Evolutionary conservation across 2,888 invertebrate species (phyloP), one percentile per base, ranked within the genome.

Genomic region (Bombyx huttoni): DNA sequence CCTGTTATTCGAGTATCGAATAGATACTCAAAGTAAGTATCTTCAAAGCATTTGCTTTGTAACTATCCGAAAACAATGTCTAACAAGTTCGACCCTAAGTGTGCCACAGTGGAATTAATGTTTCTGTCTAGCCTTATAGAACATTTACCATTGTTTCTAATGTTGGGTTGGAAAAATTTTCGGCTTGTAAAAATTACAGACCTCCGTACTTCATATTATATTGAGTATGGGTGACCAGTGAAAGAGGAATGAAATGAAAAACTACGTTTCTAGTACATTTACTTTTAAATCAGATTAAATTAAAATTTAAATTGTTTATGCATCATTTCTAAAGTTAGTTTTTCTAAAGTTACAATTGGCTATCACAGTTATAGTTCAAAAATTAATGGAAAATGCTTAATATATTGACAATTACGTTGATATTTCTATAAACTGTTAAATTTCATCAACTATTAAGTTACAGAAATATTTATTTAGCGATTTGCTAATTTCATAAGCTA

Each of bases 71-170:
- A 40, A 40, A 40, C 40, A 40, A 40, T 40, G 40, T 40, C 40
- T 40, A 6, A 40, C 40, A 40, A 40, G 40, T 40, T 60, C 60
- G 67, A 58, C 67, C 58, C 54, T 54, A 55, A 68, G 66, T 73
- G 68, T 68, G 69, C 55, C 52, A 54, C 54, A 58, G 40, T 60
- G 61, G 62, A 64, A 73, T 67, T 70, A 75, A 76, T 73, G 68
- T 66, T 68, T 67, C 65, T 68, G 70, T 75, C 69, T 67, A 65
- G 63, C 64, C 67, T 71, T 77, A 76, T 77, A 24, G 72, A 73
- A 75, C 75, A 74, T 75, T 75, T 67, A 76, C 71, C 75, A 76
- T 76, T 75, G 73, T 75, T 73, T 73, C 67, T 67, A 65, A 68
- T 64, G 61, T 62, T 40, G 53, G 57, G 60, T 62, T 40, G 54